Conservation (phyloP, 2,888 invertebrate species). For the Dichetophora obliterata region DNA sequence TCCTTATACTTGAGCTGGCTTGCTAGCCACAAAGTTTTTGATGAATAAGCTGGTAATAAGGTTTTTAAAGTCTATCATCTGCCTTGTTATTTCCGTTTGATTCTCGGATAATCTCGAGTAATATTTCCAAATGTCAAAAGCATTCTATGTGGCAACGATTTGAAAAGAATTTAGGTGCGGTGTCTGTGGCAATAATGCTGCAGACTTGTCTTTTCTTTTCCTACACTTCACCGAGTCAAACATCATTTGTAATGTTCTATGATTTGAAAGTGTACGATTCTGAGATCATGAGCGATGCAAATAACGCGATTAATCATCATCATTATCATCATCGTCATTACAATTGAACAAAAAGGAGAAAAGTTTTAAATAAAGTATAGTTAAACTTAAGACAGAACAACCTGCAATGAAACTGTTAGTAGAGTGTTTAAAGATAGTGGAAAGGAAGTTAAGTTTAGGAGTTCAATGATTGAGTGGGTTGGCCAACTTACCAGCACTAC, state of each 20-base stretch:
- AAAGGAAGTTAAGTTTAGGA: background rate
- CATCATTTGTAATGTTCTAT: background rate
- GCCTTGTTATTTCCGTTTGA: no score
- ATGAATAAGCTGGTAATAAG: no score
- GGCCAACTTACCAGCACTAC: background rate
- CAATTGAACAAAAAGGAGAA: background rate
- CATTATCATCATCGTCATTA: background rate
- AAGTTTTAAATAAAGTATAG: background rate
- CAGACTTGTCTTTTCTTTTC: background rate
- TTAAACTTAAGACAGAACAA: background rate
- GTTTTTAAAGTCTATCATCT: no score
- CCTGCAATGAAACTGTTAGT: slow-evolving; percentile 16
- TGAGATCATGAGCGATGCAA: background rate
- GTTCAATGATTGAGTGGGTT: background rate
- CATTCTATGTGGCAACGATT: background rate
- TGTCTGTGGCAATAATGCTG: background rate
- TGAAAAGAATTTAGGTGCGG: background rate
- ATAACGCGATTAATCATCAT: background rate
- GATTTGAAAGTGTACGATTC: background rate
- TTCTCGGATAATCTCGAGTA: background rate
- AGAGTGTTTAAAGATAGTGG: background rate
- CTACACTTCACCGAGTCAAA: background rate
- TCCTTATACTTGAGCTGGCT: no score
- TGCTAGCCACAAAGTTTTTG: no score
- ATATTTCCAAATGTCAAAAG: background rate